Conservation (phyloP, 1,140 invertebrate genomes). For the Caenorhabditis tropicalis region DNA sequence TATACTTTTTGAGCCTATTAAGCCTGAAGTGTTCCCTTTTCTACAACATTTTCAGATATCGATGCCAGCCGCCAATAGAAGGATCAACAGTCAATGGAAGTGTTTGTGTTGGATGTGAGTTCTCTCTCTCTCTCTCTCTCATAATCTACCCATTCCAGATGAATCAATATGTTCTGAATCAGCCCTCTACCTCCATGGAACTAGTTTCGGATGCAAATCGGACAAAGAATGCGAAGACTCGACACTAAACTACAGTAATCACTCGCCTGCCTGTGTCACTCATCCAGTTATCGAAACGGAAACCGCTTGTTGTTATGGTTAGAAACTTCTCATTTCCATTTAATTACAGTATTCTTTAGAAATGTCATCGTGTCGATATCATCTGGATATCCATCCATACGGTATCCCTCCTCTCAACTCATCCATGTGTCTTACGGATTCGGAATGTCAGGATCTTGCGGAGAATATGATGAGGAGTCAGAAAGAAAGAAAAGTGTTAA, state of each 20-base stretch:
- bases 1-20: too few relatives aligned
- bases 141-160: background rate
- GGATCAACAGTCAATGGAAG: background rate
- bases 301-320: background rate
- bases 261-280: background rate
- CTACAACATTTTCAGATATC: background rate
- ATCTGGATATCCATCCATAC: background rate
- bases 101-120: background rate
- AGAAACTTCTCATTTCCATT: too few relatives aligned
- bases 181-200: background rate
- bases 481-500: background rate
- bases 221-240: background rate
- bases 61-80: background rate
- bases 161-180: background rate
- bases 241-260: background rate
- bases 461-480: background rate
- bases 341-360: too few relatives aligned
- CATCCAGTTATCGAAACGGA: too few relatives aligned
- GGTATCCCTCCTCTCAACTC: background rate
- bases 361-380: background rate
- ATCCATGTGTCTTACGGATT: background rate
- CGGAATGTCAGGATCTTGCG: background rate
- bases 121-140: background rate
- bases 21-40: background rate
- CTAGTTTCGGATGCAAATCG: background rate